Evolutionary conservation across 1,140 invertebrate species (phyloP).

Genomic region (Bombus terrestris): DNA sequence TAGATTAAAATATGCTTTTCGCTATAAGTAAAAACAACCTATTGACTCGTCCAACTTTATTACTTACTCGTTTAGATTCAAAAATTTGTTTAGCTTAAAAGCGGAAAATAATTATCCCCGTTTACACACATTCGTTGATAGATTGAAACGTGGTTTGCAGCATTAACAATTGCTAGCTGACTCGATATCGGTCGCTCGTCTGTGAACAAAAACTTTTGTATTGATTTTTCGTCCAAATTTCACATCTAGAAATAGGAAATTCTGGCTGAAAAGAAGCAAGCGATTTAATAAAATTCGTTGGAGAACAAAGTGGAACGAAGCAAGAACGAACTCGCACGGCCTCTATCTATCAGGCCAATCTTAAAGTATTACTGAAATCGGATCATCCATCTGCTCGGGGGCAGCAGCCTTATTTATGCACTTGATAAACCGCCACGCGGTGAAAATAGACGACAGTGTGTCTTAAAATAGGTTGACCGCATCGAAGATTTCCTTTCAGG

Average conservation of each 20-base stretch:
- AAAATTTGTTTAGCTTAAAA: no score
- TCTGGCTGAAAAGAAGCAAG: no score
- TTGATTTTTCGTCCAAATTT: neutral
- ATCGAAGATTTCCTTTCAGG: slow-evolving; percentile 1
- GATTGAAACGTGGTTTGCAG: no score
- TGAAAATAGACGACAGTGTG: slow-evolving; percentile 50
- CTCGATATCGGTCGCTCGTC: no score
- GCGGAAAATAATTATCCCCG: no score
- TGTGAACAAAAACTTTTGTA: no score
- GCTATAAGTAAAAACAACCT: no score
- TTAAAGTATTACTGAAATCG: slow-evolving; percentile 57
- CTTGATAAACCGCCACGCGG: slow-evolving; percentile 51
- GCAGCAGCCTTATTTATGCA: slow-evolving; percentile 55
- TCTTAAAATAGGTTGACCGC: slow-evolving; percentile 57
- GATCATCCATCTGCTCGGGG: slow-evolving; percentile 50
- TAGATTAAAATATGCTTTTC: no score
- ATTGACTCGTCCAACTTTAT: no score
- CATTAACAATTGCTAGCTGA: no score
- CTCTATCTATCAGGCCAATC: slow-evolving; percentile 39
- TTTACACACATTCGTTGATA: no score
- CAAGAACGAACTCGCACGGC: neutral
- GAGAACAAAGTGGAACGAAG: neutral
- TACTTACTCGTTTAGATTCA: no score
- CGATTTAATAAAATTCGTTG: neutral
- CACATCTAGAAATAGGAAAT: neutral